These are phyloP conservation scores for Eupleurogrammus muticus DNA, from an alignment of 2,797 vertebrate species.

Conservation along the genomic window DNA sequence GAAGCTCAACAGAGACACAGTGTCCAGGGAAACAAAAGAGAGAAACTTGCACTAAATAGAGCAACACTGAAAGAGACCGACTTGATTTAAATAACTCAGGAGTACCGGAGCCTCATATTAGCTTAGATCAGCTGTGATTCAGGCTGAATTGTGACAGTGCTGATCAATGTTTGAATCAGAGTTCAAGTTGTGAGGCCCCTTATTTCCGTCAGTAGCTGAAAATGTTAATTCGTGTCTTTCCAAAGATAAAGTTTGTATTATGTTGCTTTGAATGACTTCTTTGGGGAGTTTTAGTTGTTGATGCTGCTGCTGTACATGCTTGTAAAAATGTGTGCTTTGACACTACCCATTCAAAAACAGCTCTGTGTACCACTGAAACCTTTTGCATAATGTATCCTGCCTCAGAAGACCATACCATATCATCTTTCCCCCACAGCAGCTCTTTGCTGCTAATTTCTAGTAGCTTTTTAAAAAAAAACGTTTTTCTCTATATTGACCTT, in stretches of 20 bases:
- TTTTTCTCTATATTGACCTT: not conserved
- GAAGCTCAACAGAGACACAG: no score
- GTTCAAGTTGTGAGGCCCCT: not conserved
- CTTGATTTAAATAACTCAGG: no score
- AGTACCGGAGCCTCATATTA: no score
- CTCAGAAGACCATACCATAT: not conserved
- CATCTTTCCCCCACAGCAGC: slow-evolving; percentile 10
- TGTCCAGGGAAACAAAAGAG: no score
- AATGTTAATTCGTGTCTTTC: no score
- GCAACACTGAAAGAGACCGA: no score
- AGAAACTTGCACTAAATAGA: no score
- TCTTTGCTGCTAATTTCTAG: not conserved
- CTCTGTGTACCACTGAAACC: not conserved
- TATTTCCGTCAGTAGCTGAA: not conserved
- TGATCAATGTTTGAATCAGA: not conserved
- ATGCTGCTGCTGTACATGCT: not conserved
- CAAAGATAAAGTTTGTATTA: no score
- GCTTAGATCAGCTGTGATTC: not conserved
- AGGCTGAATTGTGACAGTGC: not conserved
- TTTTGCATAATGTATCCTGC: slow-evolving; percentile 29
- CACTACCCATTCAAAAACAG: not conserved
- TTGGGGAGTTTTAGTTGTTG: no score
- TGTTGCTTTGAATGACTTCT: not conserved
- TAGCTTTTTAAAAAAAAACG: not conserved
- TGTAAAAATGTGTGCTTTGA: not conserved